Conservation (phyloP, 2,888 invertebrate genomes). For the Cantharis lateralis region DNA sequence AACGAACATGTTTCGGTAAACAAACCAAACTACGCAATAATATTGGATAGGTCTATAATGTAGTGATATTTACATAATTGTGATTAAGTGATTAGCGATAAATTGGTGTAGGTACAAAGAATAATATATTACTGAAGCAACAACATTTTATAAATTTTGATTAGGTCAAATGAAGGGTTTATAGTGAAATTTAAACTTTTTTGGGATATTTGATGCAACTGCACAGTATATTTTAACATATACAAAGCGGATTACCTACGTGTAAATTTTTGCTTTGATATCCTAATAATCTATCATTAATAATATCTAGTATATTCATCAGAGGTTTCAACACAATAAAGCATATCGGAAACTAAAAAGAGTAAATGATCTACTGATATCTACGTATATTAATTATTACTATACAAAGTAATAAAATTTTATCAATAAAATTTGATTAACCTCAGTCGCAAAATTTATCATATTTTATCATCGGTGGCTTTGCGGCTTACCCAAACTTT, state of each 20-base stretch:
- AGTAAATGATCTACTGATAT: neutral
- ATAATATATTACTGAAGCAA: neutral
- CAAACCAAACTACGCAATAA: slow-evolving; percentile 12
- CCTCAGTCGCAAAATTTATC: neutral
- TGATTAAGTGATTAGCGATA: neutral
- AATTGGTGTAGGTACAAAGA: neutral
- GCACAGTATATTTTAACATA: neutral
- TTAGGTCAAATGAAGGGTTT: neutral
- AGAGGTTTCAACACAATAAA: neutral
- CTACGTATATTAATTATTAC: neutral
- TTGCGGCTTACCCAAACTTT: neutral
- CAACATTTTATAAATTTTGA: neutral
- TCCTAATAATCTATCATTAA: neutral
- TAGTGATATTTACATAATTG: slow-evolving; percentile 7
- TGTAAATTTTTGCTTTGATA: neutral
- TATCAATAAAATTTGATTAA: neutral
- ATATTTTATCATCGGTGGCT: neutral
- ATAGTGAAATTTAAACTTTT: neutral
- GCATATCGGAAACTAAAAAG: neutral
- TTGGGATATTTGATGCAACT: neutral
- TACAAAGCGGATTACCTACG: too few species aligned
- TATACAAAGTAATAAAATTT: neutral
- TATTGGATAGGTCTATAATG: slow-evolving; percentile 2
- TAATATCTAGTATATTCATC: neutral
- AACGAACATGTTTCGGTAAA: slow-evolving; percentile 8